phyloP scores from a whole-genome alignment of 2,113 vertebrate species.

The Salvelinus alpinus region DNA sequence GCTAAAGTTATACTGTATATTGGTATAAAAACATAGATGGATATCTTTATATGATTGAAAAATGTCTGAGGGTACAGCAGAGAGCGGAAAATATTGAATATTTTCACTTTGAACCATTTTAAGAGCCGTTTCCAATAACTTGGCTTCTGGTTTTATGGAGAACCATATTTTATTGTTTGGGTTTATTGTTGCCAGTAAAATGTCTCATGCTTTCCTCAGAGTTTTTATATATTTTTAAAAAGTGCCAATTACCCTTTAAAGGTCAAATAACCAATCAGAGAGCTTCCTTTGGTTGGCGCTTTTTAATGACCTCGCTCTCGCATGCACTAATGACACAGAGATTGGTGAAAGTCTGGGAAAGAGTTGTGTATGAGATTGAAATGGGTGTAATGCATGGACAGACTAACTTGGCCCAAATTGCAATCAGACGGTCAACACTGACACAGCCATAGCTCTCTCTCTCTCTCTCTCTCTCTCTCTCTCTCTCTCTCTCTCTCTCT shows the following conservation, averaged over 20 bases:
- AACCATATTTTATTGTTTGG: constrained; percentile 66
- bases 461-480: no score
- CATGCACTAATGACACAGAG: constrained; percentile 44
- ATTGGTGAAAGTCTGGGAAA: constrained; percentile 28
- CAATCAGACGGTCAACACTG: no score
- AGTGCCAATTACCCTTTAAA: constrained; percentile 78
- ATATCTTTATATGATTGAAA: constrained; percentile 58
- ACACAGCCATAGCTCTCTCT: no score
- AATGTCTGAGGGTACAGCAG: constrained; percentile 47
- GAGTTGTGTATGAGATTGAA: no score
- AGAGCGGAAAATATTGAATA: constrained; percentile 37
- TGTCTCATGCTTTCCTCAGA: constrained; percentile 49
- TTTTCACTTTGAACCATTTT: constrained; percentile 54
- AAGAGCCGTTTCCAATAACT: constrained; percentile 53
- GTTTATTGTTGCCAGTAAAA: constrained; percentile 67
- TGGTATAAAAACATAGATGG: constrained; percentile 31
- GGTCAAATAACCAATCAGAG: constrained; percentile 73
- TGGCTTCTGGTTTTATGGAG: constrained; percentile 58
- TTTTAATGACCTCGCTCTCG: constrained; percentile 65
- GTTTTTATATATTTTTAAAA: constrained; percentile 69
- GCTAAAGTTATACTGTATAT: constrained; percentile 36
- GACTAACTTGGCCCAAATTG: no score
- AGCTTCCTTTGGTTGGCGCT: constrained; percentile 53
- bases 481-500: no score
- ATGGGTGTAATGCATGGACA: no score